A percentile compares a stretch with the other conserved stretches of the same genome.
Conservation (phyloP, 1,140 invertebrate genomes). For the Achroia grisella region DNA sequence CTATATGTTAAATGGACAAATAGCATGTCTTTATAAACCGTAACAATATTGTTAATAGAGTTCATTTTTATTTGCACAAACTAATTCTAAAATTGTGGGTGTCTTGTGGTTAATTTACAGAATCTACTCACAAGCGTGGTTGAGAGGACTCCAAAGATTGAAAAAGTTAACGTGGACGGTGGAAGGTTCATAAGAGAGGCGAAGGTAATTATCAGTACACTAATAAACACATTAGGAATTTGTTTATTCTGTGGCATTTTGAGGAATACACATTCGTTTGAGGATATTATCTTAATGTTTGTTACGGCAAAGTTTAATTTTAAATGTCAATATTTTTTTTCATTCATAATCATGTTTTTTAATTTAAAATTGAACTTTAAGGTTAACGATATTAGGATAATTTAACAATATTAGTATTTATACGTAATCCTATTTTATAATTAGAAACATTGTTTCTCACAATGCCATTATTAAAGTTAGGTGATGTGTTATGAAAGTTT, state of each 20-base stretch:
- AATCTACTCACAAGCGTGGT: conserved; percentile 91
- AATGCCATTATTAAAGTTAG: conserved; percentile 3
- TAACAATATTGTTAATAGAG: background rate
- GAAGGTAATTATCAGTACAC: conserved; percentile 84
- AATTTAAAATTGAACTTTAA: too few relatives aligned
- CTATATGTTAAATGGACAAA: background rate
- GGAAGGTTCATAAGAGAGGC: conserved; percentile 97
- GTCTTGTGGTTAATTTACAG: conserved; percentile 74
- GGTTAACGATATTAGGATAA: too few relatives aligned
- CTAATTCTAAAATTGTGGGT: conserved; percentile 27
- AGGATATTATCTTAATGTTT: too few relatives aligned
- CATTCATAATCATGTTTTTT: background rate
- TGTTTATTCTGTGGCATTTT: conserved; percentile 19
- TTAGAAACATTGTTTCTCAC: conserved; percentile 1
- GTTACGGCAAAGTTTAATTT: too few relatives aligned
- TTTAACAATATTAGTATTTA: too few relatives aligned
- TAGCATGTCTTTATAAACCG: background rate
- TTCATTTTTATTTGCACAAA: conserved; percentile 9
- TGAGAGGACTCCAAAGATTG: conserved; percentile 93
- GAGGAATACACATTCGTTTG: conserved; percentile 11
- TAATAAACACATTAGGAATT: background rate
- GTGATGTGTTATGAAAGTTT: conserved; percentile 25
- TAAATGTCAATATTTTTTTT: background rate
- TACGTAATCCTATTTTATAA: too few relatives aligned
- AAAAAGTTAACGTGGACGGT: conserved; percentile 95